phyloP scores from a whole-genome alignment of 2,113 vertebrate genomes.

The Tonatia bakeri region DNA sequence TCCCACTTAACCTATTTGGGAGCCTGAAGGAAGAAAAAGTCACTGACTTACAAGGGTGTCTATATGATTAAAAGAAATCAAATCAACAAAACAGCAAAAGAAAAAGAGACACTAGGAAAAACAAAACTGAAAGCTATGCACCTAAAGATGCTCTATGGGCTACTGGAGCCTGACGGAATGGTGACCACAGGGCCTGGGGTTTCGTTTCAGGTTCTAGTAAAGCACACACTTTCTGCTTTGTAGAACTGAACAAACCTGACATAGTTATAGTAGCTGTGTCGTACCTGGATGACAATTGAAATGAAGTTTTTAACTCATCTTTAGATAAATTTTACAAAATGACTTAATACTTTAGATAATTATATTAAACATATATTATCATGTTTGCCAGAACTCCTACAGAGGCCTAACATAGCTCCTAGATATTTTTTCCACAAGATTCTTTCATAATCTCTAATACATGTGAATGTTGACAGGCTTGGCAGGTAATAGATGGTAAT shows the following conservation, averaged over 20 bases:
- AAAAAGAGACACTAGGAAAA: neutral
- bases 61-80: neutral
- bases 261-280: neutral
- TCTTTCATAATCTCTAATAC: slow-evolving; percentile 18
- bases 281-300: neutral
- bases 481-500: slow-evolving; percentile 4
- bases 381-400: neutral
- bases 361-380: neutral
- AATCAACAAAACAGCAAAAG: slow-evolving; percentile 26
- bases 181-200: neutral
- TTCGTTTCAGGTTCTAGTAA: neutral
- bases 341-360: neutral
- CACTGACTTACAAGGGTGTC: neutral
- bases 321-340: slow-evolving; percentile 32
- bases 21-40: neutral
- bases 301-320: neutral
- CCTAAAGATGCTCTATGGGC: neutral
- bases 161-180: neutral
- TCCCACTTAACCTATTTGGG: neutral
- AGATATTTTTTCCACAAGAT: neutral
- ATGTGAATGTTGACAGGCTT: neutral
- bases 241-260: neutral
- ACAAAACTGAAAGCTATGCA: neutral
- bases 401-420: neutral
- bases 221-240: neutral